Evolutionary conservation across 92 coral and sea anemone species (phyloP).

Genomic region (Palythoa heliodiscus): DNA sequence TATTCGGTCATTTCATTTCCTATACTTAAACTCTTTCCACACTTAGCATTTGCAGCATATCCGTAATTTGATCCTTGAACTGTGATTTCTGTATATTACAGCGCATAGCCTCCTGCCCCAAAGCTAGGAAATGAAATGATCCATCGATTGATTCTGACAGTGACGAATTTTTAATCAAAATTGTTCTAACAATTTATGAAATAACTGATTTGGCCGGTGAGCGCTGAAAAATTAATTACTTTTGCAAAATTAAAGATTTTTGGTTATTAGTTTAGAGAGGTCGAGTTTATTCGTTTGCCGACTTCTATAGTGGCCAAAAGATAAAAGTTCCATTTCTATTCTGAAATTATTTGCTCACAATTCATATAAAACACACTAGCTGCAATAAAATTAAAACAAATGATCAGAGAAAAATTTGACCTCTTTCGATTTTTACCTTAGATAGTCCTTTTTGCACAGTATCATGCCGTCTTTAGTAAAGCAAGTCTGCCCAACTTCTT

Average conservation of each 20-base stretch:
- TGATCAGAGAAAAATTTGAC: neutral
- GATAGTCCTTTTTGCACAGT: constrained; percentile 54
- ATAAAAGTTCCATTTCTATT: neutral
- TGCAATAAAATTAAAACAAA: neutral
- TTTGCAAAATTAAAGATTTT: constrained; percentile 40
- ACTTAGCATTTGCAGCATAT: constrained; percentile 20
- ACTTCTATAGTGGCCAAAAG: neutral
- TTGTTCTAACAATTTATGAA: constrained; percentile 39
- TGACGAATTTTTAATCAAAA: constrained; percentile 45
- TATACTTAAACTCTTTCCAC: constrained; percentile 9
- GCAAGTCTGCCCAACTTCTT: constrained; percentile 58
- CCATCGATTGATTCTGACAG: constrained; percentile 32
- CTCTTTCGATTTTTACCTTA: constrained; percentile 35
- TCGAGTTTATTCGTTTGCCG: constrained; percentile 1
- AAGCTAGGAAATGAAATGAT: constrained; percentile 32
- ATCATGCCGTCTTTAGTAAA: constrained; percentile 63
- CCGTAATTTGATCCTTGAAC: constrained; percentile 37
- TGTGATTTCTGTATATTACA: constrained; percentile 4
- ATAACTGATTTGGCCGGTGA: constrained; percentile 33
- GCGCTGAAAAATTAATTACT: constrained; percentile 45
- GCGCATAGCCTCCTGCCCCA: constrained; percentile 10
- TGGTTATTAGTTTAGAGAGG: constrained; percentile 28
- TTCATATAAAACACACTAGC: neutral
- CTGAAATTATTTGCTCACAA: neutral
- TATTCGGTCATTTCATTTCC: constrained; percentile 36